A percentile compares a stretch with the other conserved stretches of the same genome.
These are phyloP conservation scores for Drosophila ogumai DNA, from an alignment of 1,140 invertebrate species.

Conservation along the genomic window DNA sequence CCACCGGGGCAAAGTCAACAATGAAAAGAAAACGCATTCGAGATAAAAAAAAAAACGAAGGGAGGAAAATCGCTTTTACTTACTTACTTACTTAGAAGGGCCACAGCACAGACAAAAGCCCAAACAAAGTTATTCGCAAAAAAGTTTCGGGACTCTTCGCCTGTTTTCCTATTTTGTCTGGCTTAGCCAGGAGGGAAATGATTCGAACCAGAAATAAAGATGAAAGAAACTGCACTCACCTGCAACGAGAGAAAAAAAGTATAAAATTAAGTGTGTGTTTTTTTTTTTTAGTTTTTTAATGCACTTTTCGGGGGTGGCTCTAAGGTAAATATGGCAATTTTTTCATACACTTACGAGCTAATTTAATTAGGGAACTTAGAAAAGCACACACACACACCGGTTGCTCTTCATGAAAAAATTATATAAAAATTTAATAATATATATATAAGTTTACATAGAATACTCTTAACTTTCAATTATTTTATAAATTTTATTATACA, in stretches of 20 bases:
- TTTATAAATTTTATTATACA: too few species aligned
- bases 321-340: slow-evolving; percentile 15
- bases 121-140: slow-evolving; percentile 23
- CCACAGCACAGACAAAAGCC: slow-evolving; percentile 10
- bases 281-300: slow-evolving; percentile 42
- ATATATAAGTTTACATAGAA: too few species aligned
- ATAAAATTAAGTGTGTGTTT: too few species aligned
- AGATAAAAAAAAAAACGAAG: neutral
- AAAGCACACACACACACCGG: neutral
- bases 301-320: slow-evolving; percentile 20
- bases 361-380: slow-evolving; percentile 25
- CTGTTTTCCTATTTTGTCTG: slow-evolving; percentile 9
- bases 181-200: slow-evolving; percentile 36
- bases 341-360: neutral
- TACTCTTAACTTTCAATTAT: too few species aligned
- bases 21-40: slow-evolving; percentile 32
- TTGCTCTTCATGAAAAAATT: neutral
- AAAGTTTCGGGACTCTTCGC: slow-evolving; percentile 25
- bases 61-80: slow-evolving; percentile 52
- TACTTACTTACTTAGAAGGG: slow-evolving; percentile 35
- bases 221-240: slow-evolving; percentile 66
- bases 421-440: neutral
- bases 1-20: neutral
- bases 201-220: slow-evolving; percentile 46
- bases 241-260: slow-evolving; percentile 46